These are phyloP conservation scores for Neodiprion lecontei DNA, from an alignment of 1,140 invertebrate genomes.

Conservation along the genomic window DNA sequence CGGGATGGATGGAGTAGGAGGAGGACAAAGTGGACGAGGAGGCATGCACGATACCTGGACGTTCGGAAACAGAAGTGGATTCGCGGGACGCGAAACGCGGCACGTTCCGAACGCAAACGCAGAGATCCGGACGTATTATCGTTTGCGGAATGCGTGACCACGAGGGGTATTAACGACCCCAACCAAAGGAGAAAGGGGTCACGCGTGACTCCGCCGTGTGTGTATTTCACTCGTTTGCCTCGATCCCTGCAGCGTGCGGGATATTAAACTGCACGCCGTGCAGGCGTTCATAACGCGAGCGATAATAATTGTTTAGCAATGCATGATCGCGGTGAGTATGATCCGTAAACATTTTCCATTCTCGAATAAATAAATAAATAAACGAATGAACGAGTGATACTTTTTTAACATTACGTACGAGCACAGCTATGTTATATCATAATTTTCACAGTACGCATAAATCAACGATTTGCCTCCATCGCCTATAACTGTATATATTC, in stretches of 20 bases:
- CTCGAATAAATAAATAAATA: neutral
- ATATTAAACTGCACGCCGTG: no score
- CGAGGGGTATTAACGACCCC: neutral
- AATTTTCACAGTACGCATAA: no score
- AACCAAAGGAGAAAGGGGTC: neutral
- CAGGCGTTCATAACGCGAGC: no score
- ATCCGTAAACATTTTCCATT: neutral
- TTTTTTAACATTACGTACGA: no score
- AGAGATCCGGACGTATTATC: neutral
- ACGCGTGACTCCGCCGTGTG: neutral
- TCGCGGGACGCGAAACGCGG: neutral
- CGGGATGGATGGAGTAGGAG: no score
- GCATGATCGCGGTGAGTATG: no score
- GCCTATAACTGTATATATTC: slow-evolving; percentile 8
- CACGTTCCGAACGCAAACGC: neutral
- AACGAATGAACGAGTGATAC: no score
- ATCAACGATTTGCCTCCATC: no score
- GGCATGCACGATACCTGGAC: neutral
- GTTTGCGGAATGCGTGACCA: neutral
- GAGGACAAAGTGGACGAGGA: no score
- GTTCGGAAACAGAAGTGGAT: neutral
- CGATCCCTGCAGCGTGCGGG: no score
- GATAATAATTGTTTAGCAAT: no score
- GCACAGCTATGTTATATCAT: no score
- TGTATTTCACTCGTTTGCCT: neutral